phyloP scores from a whole-genome alignment of 2,113 vertebrate species.

The Deroptyus accipitrinus region DNA sequence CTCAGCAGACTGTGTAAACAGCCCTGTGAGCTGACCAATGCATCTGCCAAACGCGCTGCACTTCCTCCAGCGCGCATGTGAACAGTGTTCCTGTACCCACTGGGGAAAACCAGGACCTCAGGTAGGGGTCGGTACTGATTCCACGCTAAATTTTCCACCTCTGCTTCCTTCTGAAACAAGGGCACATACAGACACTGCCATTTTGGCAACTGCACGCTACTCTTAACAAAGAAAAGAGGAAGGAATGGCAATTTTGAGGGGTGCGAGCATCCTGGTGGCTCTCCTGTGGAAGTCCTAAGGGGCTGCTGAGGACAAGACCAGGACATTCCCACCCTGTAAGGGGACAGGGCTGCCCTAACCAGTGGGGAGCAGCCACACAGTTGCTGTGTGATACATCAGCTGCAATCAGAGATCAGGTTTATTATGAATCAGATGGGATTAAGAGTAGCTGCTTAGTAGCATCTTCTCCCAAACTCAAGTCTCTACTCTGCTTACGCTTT shows the following conservation, averaged over 20 bases:
- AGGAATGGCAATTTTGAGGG: neutral
- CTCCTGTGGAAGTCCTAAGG: neutral
- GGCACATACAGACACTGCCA: neutral
- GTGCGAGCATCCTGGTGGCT: neutral
- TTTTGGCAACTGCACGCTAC: neutral
- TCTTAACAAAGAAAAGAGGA: neutral
- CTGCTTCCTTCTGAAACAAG: neutral
- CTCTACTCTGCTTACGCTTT: constrained; percentile 2
- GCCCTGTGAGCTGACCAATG: neutral
- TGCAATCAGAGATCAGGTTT: neutral
- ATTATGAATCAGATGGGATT: neutral
- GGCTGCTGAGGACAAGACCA: neutral
- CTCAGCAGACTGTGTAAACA: neutral
- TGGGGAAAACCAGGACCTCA: neutral
- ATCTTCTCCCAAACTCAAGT: neutral
- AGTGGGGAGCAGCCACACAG: neutral
- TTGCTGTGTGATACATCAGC: neutral
- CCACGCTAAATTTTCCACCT: neutral
- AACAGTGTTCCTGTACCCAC: neutral
- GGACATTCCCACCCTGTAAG: neutral
- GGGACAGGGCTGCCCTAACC: neutral
- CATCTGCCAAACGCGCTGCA: neutral
- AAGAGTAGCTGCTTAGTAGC: neutral
- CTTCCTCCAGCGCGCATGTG: neutral
- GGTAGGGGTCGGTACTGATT: neutral